Evolutionary conservation across 1,140 invertebrate species (phyloP).

Genomic region (Macrobrachium nipponense): DNA sequence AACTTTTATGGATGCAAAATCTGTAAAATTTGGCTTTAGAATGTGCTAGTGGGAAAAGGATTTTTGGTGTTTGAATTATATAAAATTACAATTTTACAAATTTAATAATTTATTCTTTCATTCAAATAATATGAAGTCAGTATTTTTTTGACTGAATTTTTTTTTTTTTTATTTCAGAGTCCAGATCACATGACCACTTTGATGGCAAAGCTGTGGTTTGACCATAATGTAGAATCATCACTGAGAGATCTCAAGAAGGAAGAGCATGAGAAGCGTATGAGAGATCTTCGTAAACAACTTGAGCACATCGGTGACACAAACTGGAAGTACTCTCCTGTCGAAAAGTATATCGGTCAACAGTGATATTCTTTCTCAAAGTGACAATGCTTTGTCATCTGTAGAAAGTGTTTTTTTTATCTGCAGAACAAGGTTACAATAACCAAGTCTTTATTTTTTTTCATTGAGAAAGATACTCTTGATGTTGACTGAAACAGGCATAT

Average conservation of each 20-base stretch:
- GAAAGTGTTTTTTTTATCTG: no score
- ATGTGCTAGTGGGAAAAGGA: no score
- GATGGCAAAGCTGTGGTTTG: constrained; percentile 62
- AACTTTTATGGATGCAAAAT: no score
- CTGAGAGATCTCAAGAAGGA: constrained; percentile 66
- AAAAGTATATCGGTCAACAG: constrained; percentile 70
- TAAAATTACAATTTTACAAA: not conserved
- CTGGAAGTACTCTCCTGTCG: constrained; percentile 70
- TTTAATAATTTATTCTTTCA: not conserved
- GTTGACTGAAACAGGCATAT: no score
- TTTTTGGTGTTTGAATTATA: no score
- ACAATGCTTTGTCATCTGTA: no score
- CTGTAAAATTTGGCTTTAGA: no score
- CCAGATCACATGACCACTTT: constrained; percentile 53
- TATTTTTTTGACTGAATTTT: not conserved
- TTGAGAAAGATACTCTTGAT: no score
- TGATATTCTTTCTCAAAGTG: not conserved
- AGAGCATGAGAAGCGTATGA: constrained; percentile 69
- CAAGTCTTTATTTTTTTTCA: no score
- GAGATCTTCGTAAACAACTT: constrained; percentile 69
- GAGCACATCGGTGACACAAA: constrained; percentile 70
- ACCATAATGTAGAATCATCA: constrained; percentile 64
- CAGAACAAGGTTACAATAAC: no score
- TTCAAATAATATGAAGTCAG: no score
- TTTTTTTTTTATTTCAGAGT: constrained; percentile 32